Evolutionary conservation across 37 sponge, comb jelly and placozoan genomes (phyloP), one percentile per base, ranked within the genome.

Genomic region (Mnemiopsis leidyi): DNA sequence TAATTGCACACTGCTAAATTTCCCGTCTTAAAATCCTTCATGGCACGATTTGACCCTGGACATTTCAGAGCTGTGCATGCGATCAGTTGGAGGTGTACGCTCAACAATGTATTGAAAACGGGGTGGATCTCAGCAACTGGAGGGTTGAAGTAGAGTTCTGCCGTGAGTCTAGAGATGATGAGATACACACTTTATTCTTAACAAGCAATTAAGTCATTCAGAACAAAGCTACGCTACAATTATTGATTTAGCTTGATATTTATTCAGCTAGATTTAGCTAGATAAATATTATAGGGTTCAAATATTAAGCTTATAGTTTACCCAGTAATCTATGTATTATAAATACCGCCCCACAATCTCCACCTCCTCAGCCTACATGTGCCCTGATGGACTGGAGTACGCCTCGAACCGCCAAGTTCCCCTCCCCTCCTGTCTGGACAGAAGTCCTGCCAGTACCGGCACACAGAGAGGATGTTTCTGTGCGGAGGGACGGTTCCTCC

Each of bases 401-500:
- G 5, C 7, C n/a, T 5, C 76, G 28, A 73, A 73, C 5, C 28
- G 76, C 5, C 5, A 23, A 7, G n/a, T 73, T 5, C 76, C 76
- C 29, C 5, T 7, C 29, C 26, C 76, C 29, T 25, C 76, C 76
- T 73, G 76, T 21, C 76, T 73, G 5, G 24, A 73, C 26, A 73
- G 28, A 28, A 73, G 24, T 29, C 76, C 76, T 21, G 24, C 23
- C 5, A 28, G 7, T 5, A 73, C 76, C 37, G 82, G 5, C 5
- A 79, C 82, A 32, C 37, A 36, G n/a, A 16, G 76, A 21, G 76
- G 76, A 25, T 73, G 76, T 24, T 73, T 73, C 76, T 73, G 76
- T 21, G 28, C 76, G 26, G 76, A 73, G 76, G 76, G 76, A 18
- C 18, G 18, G 68, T 61, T 21, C 68, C 68, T 61, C 18, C 68